Evolutionary conservation across 2,888 invertebrate genomes (phyloP).

Genomic region (Muschampia staudingeri): DNA sequence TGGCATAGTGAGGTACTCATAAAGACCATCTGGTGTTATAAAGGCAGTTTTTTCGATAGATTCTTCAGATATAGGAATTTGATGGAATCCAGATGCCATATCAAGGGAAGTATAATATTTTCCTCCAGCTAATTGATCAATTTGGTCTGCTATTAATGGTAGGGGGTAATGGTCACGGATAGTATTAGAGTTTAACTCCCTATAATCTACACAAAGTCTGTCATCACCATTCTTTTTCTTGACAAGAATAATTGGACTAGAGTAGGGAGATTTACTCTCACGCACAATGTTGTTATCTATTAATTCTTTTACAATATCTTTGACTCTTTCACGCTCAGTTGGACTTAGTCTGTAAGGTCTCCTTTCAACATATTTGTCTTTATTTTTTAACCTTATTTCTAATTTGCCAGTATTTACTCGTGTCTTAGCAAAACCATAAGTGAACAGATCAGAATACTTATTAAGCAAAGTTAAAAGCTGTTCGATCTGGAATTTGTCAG

Average conservation of each 20-base stretch:
- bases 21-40: too few species aligned
- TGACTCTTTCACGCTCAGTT: conserved; percentile 70
- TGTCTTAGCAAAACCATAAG: conserved; percentile 63
- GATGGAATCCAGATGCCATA: too few species aligned
- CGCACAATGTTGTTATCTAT: neutral
- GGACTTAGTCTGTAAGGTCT: conserved; percentile 70
- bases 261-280: neutral
- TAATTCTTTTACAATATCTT: neutral
- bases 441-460: conserved; percentile 68
- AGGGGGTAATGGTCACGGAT: neutral
- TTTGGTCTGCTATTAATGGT: neutral
- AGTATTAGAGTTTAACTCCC: neutral
- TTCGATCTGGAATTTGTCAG: conserved; percentile 28
- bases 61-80: too few species aligned
- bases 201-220: neutral
- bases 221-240: neutral
- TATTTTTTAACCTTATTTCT: conserved; percentile 66
- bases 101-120: neutral
- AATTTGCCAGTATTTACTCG: conserved; percentile 69
- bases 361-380: conserved; percentile 67
- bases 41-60: too few species aligned
- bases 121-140: neutral
- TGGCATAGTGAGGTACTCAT: too few species aligned
- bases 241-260: neutral
- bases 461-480: conserved; percentile 57